Percentiles rank a stretch among this genome's conserved stretches.
phyloP scores from a whole-genome alignment of 2,888 invertebrate species.

The Chrysolina oricalcia region DNA sequence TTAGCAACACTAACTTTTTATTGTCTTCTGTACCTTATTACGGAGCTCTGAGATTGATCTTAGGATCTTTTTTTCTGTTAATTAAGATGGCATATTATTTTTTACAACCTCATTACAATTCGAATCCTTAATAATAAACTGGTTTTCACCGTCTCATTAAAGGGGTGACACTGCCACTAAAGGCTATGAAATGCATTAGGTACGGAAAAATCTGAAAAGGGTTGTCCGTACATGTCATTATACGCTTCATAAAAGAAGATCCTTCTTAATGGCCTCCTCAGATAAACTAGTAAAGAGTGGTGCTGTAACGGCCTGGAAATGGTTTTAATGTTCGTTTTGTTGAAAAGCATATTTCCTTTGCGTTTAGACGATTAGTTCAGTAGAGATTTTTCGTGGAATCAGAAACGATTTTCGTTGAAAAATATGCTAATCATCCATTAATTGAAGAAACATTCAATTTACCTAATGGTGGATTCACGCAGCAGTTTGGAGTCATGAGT shows the following conservation, averaged over 20 bases:
- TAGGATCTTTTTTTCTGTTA: conserved; percentile 54
- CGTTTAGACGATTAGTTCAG: too few relatives aligned
- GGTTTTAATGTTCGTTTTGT: too few relatives aligned
- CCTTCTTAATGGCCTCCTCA: conserved; percentile 44
- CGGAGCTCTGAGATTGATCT: conserved; percentile 52
- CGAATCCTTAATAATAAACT: conserved; percentile 53
- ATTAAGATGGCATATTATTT: conserved; percentile 59
- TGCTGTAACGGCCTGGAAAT: neutral
- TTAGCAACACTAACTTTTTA: conserved; percentile 60
- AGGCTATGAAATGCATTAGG: conserved; percentile 51
- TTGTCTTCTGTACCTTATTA: conserved; percentile 54
- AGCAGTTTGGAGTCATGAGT: too few relatives aligned
- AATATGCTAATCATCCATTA: too few relatives aligned
- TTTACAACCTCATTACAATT: conserved; percentile 57
- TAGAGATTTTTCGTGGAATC: too few relatives aligned
- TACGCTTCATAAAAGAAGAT: conserved; percentile 49
- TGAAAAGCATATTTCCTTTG: too few relatives aligned
- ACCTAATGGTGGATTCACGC: too few relatives aligned
- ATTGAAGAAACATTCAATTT: too few relatives aligned
- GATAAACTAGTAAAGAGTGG: conserved; percentile 26
- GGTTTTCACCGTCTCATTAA: conserved; percentile 51
- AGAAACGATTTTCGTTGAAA: too few relatives aligned
- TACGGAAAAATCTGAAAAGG: conserved; percentile 48
- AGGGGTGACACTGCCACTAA: conserved; percentile 53
- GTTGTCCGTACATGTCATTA: conserved; percentile 34